phyloP scores from a whole-genome alignment of 2,113 vertebrate genomes.

The Steatornis caripensis region DNA sequence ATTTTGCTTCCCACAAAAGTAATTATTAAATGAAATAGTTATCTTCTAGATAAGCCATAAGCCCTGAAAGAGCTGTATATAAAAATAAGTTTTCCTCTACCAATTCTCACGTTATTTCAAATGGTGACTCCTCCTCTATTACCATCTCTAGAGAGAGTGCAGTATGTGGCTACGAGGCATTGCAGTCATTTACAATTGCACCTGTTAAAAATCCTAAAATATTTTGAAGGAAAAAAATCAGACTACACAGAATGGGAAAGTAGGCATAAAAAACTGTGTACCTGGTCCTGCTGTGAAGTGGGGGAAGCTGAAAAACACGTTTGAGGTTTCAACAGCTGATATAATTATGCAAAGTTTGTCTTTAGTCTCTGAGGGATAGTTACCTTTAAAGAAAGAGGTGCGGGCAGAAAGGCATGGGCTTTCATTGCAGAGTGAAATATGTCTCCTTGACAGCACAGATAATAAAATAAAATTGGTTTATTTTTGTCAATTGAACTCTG shows the following conservation, averaged over 20 bases:
- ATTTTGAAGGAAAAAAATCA: background rate
- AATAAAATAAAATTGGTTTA: background rate
- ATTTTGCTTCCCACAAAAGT: constrained; percentile 61
- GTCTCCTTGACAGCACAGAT: background rate
- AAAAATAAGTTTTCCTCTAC: background rate
- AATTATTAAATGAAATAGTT: constrained; percentile 68
- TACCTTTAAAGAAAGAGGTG: background rate
- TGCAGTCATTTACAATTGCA: background rate
- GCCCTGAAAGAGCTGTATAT: background rate
- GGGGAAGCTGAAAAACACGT: background rate
- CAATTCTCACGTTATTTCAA: constrained; percentile 8
- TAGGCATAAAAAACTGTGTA: background rate
- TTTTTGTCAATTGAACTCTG: background rate
- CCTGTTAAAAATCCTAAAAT: background rate
- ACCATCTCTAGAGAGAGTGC: background rate
- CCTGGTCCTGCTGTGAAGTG: background rate
- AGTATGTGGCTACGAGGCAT: background rate
- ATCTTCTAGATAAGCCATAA: constrained; percentile 41
- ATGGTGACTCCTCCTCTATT: background rate
- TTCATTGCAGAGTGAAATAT: background rate
- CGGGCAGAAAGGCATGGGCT: background rate
- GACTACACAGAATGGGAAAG: background rate
- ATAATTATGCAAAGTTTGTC: background rate
- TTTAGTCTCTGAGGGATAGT: constrained; percentile 4
- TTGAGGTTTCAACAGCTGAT: background rate